Base-by-base conservation (phyloP, 2,888 invertebrate genomes). In the Onthophagus sagittarius region DNA sequence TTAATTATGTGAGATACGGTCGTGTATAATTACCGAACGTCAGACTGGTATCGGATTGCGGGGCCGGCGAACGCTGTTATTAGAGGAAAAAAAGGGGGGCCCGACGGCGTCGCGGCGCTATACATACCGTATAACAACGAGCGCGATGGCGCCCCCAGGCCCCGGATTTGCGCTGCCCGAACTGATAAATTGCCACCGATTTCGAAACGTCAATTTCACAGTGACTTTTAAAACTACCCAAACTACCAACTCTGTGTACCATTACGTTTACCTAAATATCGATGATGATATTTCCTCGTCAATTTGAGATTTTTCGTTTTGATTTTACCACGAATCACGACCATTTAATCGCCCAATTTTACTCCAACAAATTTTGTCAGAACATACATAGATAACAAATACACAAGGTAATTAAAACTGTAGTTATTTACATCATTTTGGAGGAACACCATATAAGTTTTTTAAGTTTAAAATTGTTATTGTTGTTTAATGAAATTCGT, bases 71-170 rank as follows among this genome's bases (percentile, higher is more conserved):
- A 23, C 67, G 71, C 69, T 62, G 73, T 75, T 75, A 75, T 75
- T 75, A 75, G 71, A 74, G 39, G 39, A 53, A 53, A 53, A 53
- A 53, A 53, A 7, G 39, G 9, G 39, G 75, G 70, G 71, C 73
- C 74, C 71, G 69, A 73, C 75, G 71, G 72, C 75, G 75, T 74
- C 70, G 71, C 71, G 70, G 73, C 71, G 71, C 72, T 71, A 74
- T 73, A 69, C 72, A 75, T 71, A 73, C 73, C 73, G 73, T 75
- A 73, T 74, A 71, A 77, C 77, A 77, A 76, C 77, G 76, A 76
- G 76, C 76, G 76, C 77, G 23, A 65, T 11, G 63, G 64, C 71
- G 76, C 75, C 77, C 77, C 73, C 75, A 70, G 76, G 76, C 73
- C 74, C 70, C 71, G 65, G 63, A 72, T 74, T 77, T 76, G 75